Conservation (phyloP, 2,113 vertebrate species). For the Triplophysa siluroides region DNA sequence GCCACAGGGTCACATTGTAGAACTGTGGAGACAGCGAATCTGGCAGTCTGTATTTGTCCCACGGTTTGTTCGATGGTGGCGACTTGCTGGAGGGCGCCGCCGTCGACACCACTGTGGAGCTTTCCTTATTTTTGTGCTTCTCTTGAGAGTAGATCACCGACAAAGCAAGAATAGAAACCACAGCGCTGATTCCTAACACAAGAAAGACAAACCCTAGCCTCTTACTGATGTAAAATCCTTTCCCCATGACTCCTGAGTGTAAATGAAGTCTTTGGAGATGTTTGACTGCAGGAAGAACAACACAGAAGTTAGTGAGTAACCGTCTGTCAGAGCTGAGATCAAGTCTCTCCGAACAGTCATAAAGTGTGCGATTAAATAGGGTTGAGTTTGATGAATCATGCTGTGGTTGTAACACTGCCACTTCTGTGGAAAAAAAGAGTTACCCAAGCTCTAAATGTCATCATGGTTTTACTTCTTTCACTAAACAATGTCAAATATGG, state of each 20-base stretch:
- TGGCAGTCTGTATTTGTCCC: no score
- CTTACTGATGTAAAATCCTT: no score
- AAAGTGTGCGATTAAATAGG: background rate
- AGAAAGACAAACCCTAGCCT: no score
- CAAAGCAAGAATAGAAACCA: no score
- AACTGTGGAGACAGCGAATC: no score
- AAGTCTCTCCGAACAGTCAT: background rate
- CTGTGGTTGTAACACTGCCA: background rate
- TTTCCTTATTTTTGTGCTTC: no score
- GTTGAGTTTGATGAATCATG: conserved; percentile 9
- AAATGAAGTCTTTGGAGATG: background rate
- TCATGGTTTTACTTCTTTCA: background rate
- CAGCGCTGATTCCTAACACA: no score
- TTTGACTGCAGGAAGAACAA: background rate
- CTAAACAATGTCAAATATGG: background rate
- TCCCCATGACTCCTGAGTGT: background rate
- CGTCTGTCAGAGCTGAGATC: background rate
- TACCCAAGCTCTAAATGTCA: background rate
- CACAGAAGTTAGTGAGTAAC: background rate
- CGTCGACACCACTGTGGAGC: no score
- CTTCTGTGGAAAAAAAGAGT: background rate
- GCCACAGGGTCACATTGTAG: no score
- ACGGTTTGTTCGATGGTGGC: no score
- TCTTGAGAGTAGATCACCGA: no score
- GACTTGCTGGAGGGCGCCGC: no score